Base-by-base conservation (phyloP, 2,888 invertebrate genomes). In the Bedellia somnulentella region DNA sequence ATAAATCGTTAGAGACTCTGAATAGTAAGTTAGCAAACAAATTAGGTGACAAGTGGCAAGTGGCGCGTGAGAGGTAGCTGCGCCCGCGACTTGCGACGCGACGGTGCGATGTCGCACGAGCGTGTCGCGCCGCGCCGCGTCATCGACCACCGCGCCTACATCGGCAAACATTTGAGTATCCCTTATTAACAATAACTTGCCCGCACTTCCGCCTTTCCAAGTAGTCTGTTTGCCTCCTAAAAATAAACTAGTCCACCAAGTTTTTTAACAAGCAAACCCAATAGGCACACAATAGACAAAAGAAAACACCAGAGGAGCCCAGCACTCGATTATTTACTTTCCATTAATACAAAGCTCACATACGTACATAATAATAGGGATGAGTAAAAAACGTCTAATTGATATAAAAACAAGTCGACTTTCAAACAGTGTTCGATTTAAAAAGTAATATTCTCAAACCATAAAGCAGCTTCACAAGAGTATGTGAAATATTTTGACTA, bases 401-500 rank as follows among this genome's bases (percentile, higher is more conserved):
- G 70, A 62, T 68, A 71, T 70, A 67, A 73, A 75, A 37, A 73
- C 70, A 70, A 66, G 52, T 52, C 47, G 52, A 52, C 42, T 43
- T 46, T 53, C 53, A 52, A 49, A 60, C 60, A 54, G 54, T 57
- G 63, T 57, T 64, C 61, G 67, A 67, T 67, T 68, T 68, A 60
- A 63, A 33, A 67, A 68, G 67, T 66, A 62, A 71, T 73, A 71
- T 71, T 71, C 64, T 66, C 63, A 57, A 64, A 55, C 66, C 68
- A 68, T 73, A 71, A 73, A 71, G 67, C 58, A 62, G 67, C 68
- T 73, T 75, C 73, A 71, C 75, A 59, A 57, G 54, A 48, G 46
- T 54, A 59, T 71, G 75, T 68, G 73, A 75, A 75, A 75, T 73
- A 71, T 73, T 71, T 75, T 70, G 60, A 67, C 62, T 73, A 70